A percentile compares a stretch with the other conserved stretches of the same genome.
phyloP scores from a whole-genome alignment of 1,140 invertebrate species.

The Drepana arcuata region DNA sequence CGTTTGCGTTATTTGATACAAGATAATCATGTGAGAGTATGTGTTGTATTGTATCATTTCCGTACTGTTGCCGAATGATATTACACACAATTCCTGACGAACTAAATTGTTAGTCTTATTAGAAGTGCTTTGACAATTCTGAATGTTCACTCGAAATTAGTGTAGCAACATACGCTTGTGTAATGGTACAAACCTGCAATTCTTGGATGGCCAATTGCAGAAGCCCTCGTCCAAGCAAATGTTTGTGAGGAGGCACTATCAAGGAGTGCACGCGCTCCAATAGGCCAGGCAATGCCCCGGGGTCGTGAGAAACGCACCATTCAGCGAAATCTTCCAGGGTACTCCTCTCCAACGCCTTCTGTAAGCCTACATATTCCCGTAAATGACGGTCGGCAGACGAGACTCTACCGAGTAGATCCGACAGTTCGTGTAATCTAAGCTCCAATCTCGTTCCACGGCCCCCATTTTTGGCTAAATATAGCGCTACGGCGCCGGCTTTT shows the following conservation, averaged over 20 bases:
- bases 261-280: constrained; percentile 78
- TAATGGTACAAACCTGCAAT: constrained; percentile 65
- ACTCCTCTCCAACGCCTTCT: constrained; percentile 72
- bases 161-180: too few relatives aligned
- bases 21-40: too few relatives aligned
- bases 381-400: constrained; percentile 73
- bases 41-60: too few relatives aligned
- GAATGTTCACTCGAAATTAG: too few relatives aligned
- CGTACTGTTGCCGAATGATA: too few relatives aligned
- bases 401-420: constrained; percentile 73
- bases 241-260: constrained; percentile 59
- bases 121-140: too few relatives aligned
- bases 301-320: constrained; percentile 76
- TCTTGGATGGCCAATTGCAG: constrained; percentile 61
- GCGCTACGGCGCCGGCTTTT: constrained; percentile 33
- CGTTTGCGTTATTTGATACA: too few relatives aligned
- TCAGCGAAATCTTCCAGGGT: constrained; percentile 80
- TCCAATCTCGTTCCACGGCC: constrained; percentile 66
- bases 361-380: constrained; percentile 66
- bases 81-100: neutral
- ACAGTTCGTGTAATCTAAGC: constrained; percentile 72
- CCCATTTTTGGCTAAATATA: constrained; percentile 53
- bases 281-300: constrained; percentile 75
- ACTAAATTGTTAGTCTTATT: neutral
- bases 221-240: constrained; percentile 57